Conservation (phyloP, 1,140 invertebrate genomes). For the Tachypleus tridentatus region DNA sequence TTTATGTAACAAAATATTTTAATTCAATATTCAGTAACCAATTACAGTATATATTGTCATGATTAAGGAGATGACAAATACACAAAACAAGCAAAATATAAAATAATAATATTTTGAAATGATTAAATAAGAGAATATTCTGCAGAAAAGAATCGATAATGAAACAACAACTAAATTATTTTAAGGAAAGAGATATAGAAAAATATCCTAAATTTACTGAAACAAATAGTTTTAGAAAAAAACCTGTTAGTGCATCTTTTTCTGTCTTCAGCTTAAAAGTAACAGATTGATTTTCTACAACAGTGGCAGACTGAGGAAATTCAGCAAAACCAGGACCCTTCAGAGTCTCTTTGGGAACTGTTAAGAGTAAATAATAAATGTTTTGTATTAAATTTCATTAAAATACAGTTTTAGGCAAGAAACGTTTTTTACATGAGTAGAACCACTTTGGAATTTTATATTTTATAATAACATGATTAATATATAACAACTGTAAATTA, state of each 20-base stretch:
- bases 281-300: constrained; percentile 63
- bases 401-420: background rate
- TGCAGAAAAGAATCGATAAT: no score
- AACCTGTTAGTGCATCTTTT: constrained; percentile 50
- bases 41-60: constrained; percentile 2
- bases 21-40: background rate
- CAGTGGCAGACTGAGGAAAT: constrained; percentile 78
- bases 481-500: no score
- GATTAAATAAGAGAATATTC: no score
- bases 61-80: background rate
- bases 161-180: no score
- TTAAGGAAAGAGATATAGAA: no score
- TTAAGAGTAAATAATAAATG: constrained; percentile 2
- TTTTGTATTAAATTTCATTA: background rate
- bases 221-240: constrained; percentile 2
- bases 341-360: constrained; percentile 71
- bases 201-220: no score
- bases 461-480: background rate
- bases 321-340: constrained; percentile 69
- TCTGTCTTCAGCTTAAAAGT: constrained; percentile 68
- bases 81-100: no score
- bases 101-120: no score
- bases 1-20: background rate
- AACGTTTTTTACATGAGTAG: background rate
- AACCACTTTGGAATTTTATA: background rate